Base-by-base conservation (phyloP, 2,113 vertebrate species). In the Sterrhoptilus dennistouni region DNA sequence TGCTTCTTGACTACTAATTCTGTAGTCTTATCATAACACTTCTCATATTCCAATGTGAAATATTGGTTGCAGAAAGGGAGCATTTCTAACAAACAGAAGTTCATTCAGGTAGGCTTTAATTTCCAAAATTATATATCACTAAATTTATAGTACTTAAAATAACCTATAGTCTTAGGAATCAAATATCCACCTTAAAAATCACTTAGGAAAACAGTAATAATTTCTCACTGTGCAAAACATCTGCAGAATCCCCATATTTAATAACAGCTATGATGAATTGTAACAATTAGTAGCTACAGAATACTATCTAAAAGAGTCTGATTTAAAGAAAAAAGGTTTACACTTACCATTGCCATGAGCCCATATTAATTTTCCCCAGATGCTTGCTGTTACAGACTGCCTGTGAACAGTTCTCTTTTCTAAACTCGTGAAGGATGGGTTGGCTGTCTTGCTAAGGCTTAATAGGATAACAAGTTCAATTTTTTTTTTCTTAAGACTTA, bases 381-480 rank as follows among this genome's bases (percentile, higher is more conserved):
- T 21, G 36, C 6, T 17, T 64, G 64, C 33, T 87, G 88, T 49
- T 60, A 59, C 0, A 0, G 60, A 63, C 50, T 63, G 11, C 16
- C 44, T 69, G 61, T 52, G 75, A 92, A 45, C 27, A 83, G 27
- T 68, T 38, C 83, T 64, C 50, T 64, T 72, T 93, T 66, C 68
- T 69, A 93, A 90, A 72, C 38, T 82, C 47, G 69, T 21, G 54
- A 86, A 69, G 60, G 65, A 76, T 31, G 12, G 33, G 57, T 31
- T 64, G 12, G 8, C 25, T 75, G 33, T 27, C 86, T 85, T 93
- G 44, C 40, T 81, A 60, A 54, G 27, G 31, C 82, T 82, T 95
- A 97, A 92, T 4, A 93, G 72, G 87, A 68, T 92, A 87, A 87
- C 25, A 75, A 71, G 71, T 86, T 86, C 49, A 90, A 18, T 13